These are phyloP conservation scores for Polypterus senegalus DNA, from an alignment of 2,113 vertebrate species.

Conservation along the genomic window DNA sequence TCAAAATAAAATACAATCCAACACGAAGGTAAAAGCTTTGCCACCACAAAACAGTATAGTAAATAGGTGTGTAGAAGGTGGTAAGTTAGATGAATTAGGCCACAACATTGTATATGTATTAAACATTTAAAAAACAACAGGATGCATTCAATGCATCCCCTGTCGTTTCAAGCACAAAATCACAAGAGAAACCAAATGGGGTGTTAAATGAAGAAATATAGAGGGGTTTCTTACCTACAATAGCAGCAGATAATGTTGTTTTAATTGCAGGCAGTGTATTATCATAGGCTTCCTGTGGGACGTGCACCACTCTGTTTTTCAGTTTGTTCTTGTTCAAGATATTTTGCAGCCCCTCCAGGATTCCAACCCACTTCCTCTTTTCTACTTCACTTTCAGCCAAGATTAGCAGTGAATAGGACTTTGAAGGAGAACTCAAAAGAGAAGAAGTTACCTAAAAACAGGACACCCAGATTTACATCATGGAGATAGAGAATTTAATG, in stretches of 20 bases:
- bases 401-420: slow-evolving; percentile 74
- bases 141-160: not conserved
- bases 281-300: slow-evolving; percentile 86
- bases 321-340: slow-evolving; percentile 84
- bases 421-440: slow-evolving; percentile 65
- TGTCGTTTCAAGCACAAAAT: too few species aligned
- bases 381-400: slow-evolving; percentile 87
- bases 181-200: too few species aligned
- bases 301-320: slow-evolving; percentile 65
- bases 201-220: too few species aligned
- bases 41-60: too few species aligned
- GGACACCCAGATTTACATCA: not conserved
- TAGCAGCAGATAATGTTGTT: slow-evolving; percentile 65
- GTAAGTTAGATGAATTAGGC: too few species aligned
- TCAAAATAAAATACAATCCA: not conserved
- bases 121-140: not conserved
- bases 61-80: too few species aligned
- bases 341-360: slow-evolving; percentile 79
- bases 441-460: slow-evolving; percentile 73
- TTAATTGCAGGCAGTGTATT: slow-evolving; percentile 84
- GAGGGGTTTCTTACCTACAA: slow-evolving; percentile 59
- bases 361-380: slow-evolving; percentile 90
- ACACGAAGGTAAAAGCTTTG: too few species aligned
- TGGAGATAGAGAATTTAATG: too few species aligned
- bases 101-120: too few species aligned